Evolutionary conservation across 2,888 invertebrate species (phyloP), one percentile per base, ranked within the genome.

Genomic region (Ornithoptera priamus): DNA sequence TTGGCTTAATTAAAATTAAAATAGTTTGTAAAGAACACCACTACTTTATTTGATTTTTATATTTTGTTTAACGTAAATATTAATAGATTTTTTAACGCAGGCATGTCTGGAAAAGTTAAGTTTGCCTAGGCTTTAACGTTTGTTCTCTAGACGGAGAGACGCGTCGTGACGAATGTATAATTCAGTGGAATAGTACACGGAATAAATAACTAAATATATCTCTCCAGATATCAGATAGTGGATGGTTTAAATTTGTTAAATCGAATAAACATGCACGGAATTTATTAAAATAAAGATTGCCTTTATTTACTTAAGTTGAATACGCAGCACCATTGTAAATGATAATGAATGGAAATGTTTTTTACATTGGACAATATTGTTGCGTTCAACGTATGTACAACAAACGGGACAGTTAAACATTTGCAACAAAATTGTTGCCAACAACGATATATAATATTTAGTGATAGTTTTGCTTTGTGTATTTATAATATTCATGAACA

Each of bases 191-290:
- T 56, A 46, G 63, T 65, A 65, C 65, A 60, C 42, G 39, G 67
- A 67, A 69, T 59, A 67, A 67, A 67, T 67, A 62, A 61, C 50
- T 61, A 65, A 59, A 66, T 46, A 66, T 46, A 59, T 65, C 58
- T 60, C 18, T 12, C 7, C 17, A 4, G 39, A 67, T 62, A 62
- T 22, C 56, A 42, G 56, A 24, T 67, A 12, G 39, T 17, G 22
- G 17, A n/a, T 17, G 46, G 30, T 66, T 59, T 60, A 50, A 66
- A 59, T 50, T 66, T 30, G 30, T 64, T 64, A 56, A 36, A 64
- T 39, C 5, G 20, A 56, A 56, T 63, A 56, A 64, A 64, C 17
- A 64, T 10, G 8, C 2, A 4, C 15, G 8, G 18, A 56, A 24
- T 53, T 24, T 63, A 53, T 63, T 63, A 39, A 36, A 50, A 46